A percentile compares a stretch with the other conserved stretches of the same genome.
Evolutionary conservation across 2,113 vertebrate species (phyloP).

Genomic region (Ctenomys sociabilis): DNA sequence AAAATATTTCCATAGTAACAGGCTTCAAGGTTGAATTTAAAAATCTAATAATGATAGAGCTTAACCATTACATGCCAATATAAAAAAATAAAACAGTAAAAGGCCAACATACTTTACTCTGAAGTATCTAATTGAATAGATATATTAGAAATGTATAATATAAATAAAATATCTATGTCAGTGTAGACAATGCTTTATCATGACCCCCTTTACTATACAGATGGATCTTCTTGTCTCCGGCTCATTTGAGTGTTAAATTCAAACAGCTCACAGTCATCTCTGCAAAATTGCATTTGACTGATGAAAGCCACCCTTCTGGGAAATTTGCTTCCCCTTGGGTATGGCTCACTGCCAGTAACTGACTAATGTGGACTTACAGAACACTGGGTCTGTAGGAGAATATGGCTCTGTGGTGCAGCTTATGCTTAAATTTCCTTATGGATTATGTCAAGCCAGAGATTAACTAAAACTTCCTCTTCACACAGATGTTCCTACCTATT

Average conservation of each 20-base stretch:
- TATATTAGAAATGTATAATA: conserved; percentile 16
- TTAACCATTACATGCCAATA: conserved; percentile 49
- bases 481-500: background rate
- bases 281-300: conserved; percentile 12
- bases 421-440: background rate
- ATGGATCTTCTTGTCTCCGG: background rate
- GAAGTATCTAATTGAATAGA: background rate
- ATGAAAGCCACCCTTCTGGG: background rate
- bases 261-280: background rate
- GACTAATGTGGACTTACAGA: background rate
- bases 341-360: background rate
- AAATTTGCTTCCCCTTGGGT: background rate
- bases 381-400: background rate
- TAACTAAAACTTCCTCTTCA: background rate
- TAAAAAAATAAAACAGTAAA: conserved; percentile 51
- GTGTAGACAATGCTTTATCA: background rate
- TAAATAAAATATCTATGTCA: conserved; percentile 19
- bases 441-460: background rate
- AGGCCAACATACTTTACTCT: conserved; percentile 4
- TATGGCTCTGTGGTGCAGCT: background rate
- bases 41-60: conserved; percentile 43
- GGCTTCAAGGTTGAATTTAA: background rate
- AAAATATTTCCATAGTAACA: conserved; percentile 64
- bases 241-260: background rate
- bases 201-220: background rate